Base-by-base conservation (phyloP, 1,140 invertebrate species). In the Cataglyphis hispanica region DNA sequence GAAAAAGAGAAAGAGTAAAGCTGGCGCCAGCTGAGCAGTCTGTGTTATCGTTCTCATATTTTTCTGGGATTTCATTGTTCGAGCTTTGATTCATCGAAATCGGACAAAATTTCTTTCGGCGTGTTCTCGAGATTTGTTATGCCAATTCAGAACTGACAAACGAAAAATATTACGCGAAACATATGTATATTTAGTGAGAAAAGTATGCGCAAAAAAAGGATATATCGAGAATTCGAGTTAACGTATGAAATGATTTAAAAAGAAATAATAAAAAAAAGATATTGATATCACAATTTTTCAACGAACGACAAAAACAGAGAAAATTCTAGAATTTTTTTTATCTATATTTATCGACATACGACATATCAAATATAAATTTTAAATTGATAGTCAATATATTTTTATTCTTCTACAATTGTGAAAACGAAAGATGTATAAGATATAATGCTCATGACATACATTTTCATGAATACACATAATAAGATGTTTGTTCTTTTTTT, bases 21-120 rank as follows among this genome's bases (percentile, higher is more conserved):
- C n/a, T 40, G 34, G 19, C 58, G 25, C 13, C 22, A 10, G 27
- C 0, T 25, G 46, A 75, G 67, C 37, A 19, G n/a, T 8, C 64
- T 86, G 40, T 69, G 86, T 80, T 86, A 72, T 56, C 74, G 34
- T 40, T 7, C 11, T 34, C 19, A 31, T 34, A 77, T 72, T 85
- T 87, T 76, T n/a, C 66, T 60, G 13, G 63, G 31, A 85, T 74
- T 76, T 76, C 43, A 16, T 67, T 40, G 2, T 22, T 16, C 25
- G 16, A 16, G 25, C 25, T 61, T 74, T 16, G 19, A 8, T 8
- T 56, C 19, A 34, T 70, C 25, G 19, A 43, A 80, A 56, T 60
- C 19, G 46, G 25, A 81, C 53, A 46, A 81, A 81, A 81, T 80
- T 64, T 80, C 46, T 22, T 22, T 22, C 46, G 16, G 25, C 25